These are phyloP conservation scores for Drosophila tristis DNA, from an alignment of 1,140 invertebrate species.

Conservation along the genomic window DNA sequence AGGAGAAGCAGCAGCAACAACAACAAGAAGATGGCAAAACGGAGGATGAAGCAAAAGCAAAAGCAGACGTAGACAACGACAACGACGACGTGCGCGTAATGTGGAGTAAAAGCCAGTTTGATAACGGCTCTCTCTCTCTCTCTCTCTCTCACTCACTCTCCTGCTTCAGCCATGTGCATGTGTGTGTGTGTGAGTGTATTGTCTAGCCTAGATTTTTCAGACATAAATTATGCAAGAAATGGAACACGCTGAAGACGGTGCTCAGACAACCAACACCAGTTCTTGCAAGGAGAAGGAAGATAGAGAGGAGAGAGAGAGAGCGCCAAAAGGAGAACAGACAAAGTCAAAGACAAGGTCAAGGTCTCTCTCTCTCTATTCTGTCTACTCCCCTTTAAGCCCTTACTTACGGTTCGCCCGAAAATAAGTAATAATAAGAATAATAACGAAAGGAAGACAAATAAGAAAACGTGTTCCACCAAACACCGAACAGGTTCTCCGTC, in stretches of 20 bases:
- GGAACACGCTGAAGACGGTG: slow-evolving; percentile 14
- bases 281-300: slow-evolving; percentile 70
- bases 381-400: not conserved
- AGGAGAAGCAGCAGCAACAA: slow-evolving; percentile 3
- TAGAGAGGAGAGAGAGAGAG: slow-evolving; percentile 42
- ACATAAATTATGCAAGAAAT: slow-evolving; percentile 81
- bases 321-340: slow-evolving; percentile 35
- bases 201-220: slow-evolving; percentile 75
- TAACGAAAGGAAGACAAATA: slow-evolving; percentile 9
- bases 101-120: slow-evolving; percentile 71
- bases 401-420: too few relatives aligned
- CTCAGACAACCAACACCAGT: slow-evolving; percentile 1
- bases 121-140: slow-evolving; percentile 48
- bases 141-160: not conserved
- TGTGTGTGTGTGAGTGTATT: slow-evolving; percentile 41
- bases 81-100: slow-evolving; percentile 69
- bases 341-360: slow-evolving; percentile 59
- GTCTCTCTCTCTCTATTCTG: slow-evolving; percentile 27
- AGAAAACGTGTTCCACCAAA: slow-evolving; percentile 38
- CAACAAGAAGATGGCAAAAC: too few relatives aligned
- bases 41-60: too few relatives aligned
- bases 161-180: not conserved
- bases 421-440: slow-evolving; percentile 5
- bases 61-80: not conserved
- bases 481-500: slow-evolving; percentile 35